Conservation (phyloP, 2,797 vertebrate genomes). For the Sebastes matsubarae region DNA sequence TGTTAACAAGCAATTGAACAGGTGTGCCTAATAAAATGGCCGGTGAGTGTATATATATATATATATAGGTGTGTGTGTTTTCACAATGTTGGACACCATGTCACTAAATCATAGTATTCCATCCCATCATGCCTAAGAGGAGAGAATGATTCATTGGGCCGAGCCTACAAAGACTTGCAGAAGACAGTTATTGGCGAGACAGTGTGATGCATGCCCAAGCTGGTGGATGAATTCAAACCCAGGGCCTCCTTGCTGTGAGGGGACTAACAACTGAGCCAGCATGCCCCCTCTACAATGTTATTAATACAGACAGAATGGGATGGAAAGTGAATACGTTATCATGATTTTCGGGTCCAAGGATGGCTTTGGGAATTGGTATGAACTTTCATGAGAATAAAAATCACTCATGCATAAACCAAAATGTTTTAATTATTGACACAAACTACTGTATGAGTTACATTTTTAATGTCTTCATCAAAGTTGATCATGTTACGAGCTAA, state of each 20-base stretch:
- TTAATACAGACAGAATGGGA: not conserved
- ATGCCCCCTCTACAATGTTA: not conserved
- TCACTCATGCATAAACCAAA: not conserved
- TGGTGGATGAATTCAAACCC: not conserved
- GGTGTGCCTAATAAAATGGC: no score
- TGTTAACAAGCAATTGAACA: no score
- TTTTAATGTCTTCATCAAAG: constrained; percentile 26
- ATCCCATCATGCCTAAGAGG: no score
- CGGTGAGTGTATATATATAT: no score
- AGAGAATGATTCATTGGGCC: not conserved
- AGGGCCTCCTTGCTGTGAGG: not conserved
- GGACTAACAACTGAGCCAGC: not conserved
- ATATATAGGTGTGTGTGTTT: no score
- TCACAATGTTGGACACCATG: no score
- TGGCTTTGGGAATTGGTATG: not conserved
- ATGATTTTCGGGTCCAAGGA: not conserved
- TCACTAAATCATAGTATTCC: no score
- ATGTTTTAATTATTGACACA: constrained; percentile 10
- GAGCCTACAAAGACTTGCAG: not conserved
- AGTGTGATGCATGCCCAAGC: not conserved
- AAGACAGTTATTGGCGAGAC: not conserved
- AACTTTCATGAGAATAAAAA: not conserved
- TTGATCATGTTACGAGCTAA: not conserved
- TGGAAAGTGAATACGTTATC: not conserved
- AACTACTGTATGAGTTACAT: not conserved